These are phyloP conservation scores for Podiceps cristatus DNA, from an alignment of 2,113 vertebrate species.

Conservation along the genomic window DNA sequence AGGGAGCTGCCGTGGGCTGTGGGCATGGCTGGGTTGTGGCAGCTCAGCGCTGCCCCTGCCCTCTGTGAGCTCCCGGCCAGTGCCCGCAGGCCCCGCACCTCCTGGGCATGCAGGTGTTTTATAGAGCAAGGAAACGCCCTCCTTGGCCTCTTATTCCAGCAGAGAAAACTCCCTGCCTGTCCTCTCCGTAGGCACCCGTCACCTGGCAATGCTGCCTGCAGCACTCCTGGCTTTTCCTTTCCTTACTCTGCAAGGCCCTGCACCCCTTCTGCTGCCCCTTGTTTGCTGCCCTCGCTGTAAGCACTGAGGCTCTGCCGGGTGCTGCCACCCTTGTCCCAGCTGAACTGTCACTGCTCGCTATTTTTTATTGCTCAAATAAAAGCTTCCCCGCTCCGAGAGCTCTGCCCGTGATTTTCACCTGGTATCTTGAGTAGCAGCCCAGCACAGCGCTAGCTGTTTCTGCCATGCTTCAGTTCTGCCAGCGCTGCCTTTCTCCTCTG, in stretches of 20 bases:
- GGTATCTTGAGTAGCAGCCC: neutral
- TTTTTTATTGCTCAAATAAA: neutral
- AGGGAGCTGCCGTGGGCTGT: neutral
- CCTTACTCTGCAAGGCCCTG: neutral
- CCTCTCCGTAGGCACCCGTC: neutral
- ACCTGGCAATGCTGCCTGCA: neutral
- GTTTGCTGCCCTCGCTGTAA: neutral
- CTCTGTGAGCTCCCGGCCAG: neutral
- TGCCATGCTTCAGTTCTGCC: neutral
- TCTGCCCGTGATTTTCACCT: accelerated
- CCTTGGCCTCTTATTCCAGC: neutral
- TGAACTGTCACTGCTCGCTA: neutral
- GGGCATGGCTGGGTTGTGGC: neutral
- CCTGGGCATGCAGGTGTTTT: accelerated
- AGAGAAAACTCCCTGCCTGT: neutral
- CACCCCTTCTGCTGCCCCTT: neutral
- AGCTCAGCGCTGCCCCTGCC: accelerated
- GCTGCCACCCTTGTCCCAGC: accelerated
- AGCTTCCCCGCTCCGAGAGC: neutral
- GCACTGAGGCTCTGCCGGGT: neutral
- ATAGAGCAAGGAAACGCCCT: neutral
- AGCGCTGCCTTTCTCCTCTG: accelerated
- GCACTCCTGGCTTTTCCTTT: neutral
- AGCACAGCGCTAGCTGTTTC: accelerated
- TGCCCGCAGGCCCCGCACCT: neutral